Conservation (phyloP, 2,797 vertebrate genomes). For the Enoplosus armatus region DNA sequence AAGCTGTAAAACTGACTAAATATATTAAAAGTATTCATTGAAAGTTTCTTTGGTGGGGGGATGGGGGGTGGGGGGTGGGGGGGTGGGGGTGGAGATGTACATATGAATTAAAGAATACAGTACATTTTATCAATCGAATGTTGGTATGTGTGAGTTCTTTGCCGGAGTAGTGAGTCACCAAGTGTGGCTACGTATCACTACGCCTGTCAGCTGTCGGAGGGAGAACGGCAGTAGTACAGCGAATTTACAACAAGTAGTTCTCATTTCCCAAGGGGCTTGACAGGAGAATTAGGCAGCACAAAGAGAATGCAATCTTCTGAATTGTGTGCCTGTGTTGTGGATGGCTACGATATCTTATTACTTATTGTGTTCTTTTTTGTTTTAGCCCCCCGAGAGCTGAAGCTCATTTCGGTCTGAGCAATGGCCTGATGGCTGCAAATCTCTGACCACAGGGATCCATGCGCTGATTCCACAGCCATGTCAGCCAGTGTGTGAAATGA, state of each 20-base stretch:
- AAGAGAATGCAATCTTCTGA: not conserved
- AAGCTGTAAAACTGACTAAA: conserved; percentile 94
- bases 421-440: not conserved
- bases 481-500: not conserved
- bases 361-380: not conserved
- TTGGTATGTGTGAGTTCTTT: conserved; percentile 75
- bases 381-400: not conserved
- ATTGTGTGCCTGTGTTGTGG: not conserved
- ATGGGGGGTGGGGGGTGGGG: conserved; percentile 73
- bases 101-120: conserved; percentile 91
- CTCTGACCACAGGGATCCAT: not conserved
- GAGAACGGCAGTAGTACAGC: not conserved
- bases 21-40: conserved; percentile 93
- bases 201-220: not conserved
- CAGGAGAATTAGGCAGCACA: not conserved
- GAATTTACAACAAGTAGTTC: not conserved
- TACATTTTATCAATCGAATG: conserved; percentile 90
- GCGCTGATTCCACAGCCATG: not conserved
- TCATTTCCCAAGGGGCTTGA: not conserved
- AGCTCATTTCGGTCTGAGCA: not conserved
- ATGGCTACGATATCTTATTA: not conserved
- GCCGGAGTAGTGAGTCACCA: conserved; percentile 3
- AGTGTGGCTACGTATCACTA: not conserved
- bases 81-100: conserved; percentile 87
- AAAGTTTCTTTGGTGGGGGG: conserved; percentile 93